Evolutionary conservation across 2,797 vertebrate species (phyloP), one percentile per base, ranked within the genome.

Genomic region (Choloepus didactylus): DNA sequence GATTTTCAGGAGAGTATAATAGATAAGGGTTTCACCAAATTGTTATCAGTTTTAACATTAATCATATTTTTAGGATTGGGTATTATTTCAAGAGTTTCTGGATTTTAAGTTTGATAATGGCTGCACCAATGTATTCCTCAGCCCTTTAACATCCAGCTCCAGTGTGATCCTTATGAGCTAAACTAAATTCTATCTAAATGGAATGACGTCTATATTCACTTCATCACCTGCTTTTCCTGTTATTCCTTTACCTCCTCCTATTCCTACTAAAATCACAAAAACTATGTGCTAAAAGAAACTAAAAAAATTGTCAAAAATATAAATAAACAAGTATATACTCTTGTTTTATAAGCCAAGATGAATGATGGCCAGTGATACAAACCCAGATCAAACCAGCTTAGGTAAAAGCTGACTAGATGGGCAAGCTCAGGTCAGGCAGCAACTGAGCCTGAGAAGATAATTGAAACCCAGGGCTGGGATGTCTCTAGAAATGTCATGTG

Each of bases 211-310:
- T 79, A 12, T 49, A 19, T 38, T 94, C 60, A 75, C 27, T 2
- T 89, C 60, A 60, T 76, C 14, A 35, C 11, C 77, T 9, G 12
- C 66, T 81, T 49, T 11, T 9, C 5, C 31, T 59, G 46, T 72
- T 29, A 66, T 23, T 11, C 35, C 16, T 80, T 60, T 38, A 46
- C 27, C 21, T 83, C 29, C 27, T 35, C 5, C 86, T 25, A 64
- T 54, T 79, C 3, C 49, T 79, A 27, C 60, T 56, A 93, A 87
- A 82, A 46, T 23, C 54, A 87, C 69, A 87, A 66, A 91, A 70
- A 62, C 15, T 62, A 54, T 35, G 35, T 46, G 41, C 35, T 46
- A 46, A 62, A 46, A 51, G n/a, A 80, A 82, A 75, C 29, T 91
- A 18, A 91, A 87, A 91, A 73, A 51, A 38, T 2, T 12, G 4